These are phyloP conservation scores for Parotocinclus haroldoi DNA, from an alignment of 2,797 vertebrate genomes.

Conservation along the genomic window DNA sequence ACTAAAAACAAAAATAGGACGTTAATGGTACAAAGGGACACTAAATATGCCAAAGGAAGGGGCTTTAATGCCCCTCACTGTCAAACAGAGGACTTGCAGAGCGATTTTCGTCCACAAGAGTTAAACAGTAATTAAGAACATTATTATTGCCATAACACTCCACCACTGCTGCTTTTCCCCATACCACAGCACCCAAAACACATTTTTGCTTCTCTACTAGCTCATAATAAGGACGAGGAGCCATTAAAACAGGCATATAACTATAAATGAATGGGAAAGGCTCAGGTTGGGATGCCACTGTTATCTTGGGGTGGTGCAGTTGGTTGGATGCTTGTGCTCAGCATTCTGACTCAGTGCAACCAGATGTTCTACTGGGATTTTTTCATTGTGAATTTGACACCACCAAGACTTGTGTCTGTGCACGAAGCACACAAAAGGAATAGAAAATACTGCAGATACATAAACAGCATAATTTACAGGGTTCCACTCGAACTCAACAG, in stretches of 20 bases:
- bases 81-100: constrained; percentile 59
- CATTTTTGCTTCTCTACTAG: constrained; percentile 5
- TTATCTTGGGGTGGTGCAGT: not conserved
- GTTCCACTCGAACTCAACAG: constrained; percentile 21
- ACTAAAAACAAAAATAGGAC: constrained; percentile 35
- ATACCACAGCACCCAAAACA: constrained; percentile 14
- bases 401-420: constrained; percentile 36
- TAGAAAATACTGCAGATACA: constrained; percentile 36
- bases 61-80: constrained; percentile 60
- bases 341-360: constrained; percentile 50
- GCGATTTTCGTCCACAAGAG: constrained; percentile 56
- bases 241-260: not conserved
- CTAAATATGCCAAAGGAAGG: constrained; percentile 58
- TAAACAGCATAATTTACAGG: constrained; percentile 50
- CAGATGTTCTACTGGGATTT: constrained; percentile 49
- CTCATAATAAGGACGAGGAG: constrained; percentile 21
- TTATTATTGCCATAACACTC: constrained; percentile 48
- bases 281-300: not conserved
- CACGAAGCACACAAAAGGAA: constrained; percentile 45
- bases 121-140: constrained; percentile 66
- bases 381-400: constrained; percentile 45
- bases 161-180: not conserved
- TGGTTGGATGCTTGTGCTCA: constrained; percentile 4
- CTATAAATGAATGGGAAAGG: not conserved
- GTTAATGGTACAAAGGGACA: constrained; percentile 43